Evolutionary conservation across 2,888 invertebrate genomes (phyloP).

Genomic region (Carcina quercana): DNA sequence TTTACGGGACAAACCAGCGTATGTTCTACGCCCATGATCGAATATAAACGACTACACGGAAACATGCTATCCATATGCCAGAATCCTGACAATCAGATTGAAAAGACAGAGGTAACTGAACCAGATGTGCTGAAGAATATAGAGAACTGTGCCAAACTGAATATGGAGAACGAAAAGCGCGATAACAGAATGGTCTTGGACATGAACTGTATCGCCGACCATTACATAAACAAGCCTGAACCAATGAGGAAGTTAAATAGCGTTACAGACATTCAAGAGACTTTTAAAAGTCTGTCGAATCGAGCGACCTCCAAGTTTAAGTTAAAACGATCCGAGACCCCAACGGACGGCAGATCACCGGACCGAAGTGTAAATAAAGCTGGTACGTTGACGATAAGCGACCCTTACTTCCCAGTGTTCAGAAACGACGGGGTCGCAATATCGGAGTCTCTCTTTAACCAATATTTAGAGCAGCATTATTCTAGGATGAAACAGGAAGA

Average conservation of each 20-base stretch:
- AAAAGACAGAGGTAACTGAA: conserved; percentile 43
- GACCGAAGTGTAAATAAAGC: conserved; percentile 43
- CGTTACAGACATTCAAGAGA: conserved; percentile 77
- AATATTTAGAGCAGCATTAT: conserved; percentile 79
- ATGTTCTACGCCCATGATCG: conserved; percentile 86
- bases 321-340: conserved; percentile 40
- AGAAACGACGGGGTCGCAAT: conserved; percentile 81
- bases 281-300: conserved; percentile 71
- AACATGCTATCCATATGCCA: conserved; percentile 84
- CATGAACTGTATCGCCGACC: conserved; percentile 60
- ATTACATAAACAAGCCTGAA: conserved; percentile 65
- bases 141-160: conserved; percentile 43
- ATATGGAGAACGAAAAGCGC: conserved; percentile 45
- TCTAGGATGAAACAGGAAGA: conserved; percentile 66
- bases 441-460: conserved; percentile 81
- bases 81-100: conserved; percentile 72
- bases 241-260: conserved; percentile 69
- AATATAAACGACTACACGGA: conserved; percentile 82
- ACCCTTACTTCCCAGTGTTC: conserved; percentile 86
- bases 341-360: conserved; percentile 25
- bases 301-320: conserved; percentile 74
- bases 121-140: conserved; percentile 58
- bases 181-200: conserved; percentile 52
- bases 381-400: conserved; percentile 82
- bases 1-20: conserved; percentile 79